These are phyloP conservation scores for Eriocheir sinensis DNA, from an alignment of 1,140 invertebrate species.

Conservation along the genomic window DNA sequence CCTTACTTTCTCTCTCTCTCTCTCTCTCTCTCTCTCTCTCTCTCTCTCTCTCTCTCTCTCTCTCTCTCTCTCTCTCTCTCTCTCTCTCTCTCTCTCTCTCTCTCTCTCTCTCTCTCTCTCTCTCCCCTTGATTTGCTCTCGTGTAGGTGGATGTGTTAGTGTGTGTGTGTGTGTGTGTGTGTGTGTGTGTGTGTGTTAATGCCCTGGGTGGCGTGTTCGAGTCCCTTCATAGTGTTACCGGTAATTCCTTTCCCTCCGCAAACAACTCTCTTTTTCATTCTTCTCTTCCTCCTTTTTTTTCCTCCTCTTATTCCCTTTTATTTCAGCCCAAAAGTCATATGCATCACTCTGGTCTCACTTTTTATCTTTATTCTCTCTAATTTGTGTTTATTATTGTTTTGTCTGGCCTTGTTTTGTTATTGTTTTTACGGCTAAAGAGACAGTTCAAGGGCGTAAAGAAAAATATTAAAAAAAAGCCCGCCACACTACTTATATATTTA, in stretches of 20 bases:
- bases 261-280: background rate
- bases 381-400: too few relatives aligned
- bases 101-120: background rate
- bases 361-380: background rate
- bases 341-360: background rate
- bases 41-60: background rate
- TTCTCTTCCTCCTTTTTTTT: background rate
- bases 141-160: too few relatives aligned
- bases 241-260: background rate
- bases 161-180: too few relatives aligned
- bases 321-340: too few relatives aligned
- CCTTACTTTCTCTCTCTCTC: background rate
- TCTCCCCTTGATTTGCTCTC: background rate
- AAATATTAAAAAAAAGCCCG: too few relatives aligned
- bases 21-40: background rate
- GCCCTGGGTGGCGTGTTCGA: too few relatives aligned
- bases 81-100: background rate
- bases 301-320: background rate
- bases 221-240: background rate
- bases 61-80: background rate
- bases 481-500: too few relatives aligned
- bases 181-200: too few relatives aligned
- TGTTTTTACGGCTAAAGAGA: too few relatives aligned
- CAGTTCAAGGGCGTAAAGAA: too few relatives aligned
- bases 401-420: too few relatives aligned